These are phyloP conservation scores for Bibio marci DNA, from an alignment of 2,888 invertebrate species.

Conservation along the genomic window DNA sequence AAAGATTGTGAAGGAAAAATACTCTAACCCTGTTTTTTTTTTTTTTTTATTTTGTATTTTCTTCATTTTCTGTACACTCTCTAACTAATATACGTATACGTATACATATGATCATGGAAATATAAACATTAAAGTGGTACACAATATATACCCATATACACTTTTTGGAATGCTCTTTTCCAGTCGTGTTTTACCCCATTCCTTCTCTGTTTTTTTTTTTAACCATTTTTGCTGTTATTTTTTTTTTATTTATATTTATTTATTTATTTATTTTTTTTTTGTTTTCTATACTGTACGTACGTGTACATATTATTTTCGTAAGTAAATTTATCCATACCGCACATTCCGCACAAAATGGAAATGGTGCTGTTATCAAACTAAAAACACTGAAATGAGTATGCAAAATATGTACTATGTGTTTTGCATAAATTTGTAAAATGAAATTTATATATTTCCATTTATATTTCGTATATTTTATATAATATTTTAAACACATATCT, in stretches of 20 bases:
- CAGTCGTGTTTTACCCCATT: no score
- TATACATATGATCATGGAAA: neutral
- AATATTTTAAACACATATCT: no score
- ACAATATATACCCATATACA: no score
- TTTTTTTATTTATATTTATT: no score
- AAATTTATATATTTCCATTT: neutral
- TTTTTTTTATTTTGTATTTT: neutral
- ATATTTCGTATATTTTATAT: no score
- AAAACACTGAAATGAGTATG: slow-evolving; percentile 3
- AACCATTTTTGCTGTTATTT: no score
- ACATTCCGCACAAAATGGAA: neutral
- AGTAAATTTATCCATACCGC: neutral
- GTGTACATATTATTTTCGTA: no score
- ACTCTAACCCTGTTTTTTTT: neutral
- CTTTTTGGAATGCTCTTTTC: no score
- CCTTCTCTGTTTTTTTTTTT: no score
- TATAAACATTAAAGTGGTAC: no score
- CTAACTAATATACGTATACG: neutral
- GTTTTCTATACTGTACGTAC: no score
- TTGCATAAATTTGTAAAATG: slow-evolving; percentile 2
- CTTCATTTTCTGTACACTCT: neutral
- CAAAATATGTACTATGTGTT: slow-evolving; percentile 2
- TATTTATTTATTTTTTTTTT: no score
- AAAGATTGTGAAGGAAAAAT: neutral
- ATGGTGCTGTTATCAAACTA: slow-evolving; percentile 4